Evolutionary conservation across 2,797 vertebrate genomes (phyloP), one percentile per base, ranked within the genome.

Genomic region (Megaceryle alcyon): DNA sequence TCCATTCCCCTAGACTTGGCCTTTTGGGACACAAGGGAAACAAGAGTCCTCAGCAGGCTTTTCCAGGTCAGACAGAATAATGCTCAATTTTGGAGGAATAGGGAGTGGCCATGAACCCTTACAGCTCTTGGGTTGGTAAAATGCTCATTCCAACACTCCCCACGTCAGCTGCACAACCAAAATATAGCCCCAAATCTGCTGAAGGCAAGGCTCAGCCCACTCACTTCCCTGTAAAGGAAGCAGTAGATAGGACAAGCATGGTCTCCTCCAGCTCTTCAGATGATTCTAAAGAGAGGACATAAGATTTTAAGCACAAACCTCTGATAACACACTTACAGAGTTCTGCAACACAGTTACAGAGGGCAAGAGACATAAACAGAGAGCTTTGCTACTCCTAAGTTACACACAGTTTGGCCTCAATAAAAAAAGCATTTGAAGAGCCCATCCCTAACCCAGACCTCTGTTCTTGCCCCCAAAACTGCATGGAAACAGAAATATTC

Each of bases 401-500:
- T 49, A 87, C 9, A 65, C 12, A 9, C 41, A 88, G 41, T 44
- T 64, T 53, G 14, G 26, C 21, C 15, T 14, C 33, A 63, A 63
- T 1, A 17, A n/a, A 78, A 75, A 70, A 17, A 28, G 6, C 14
- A 57, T 14, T 10, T 20, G 20, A 84, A 84, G 35, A 84, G 29
- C 70, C 28, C 54, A 59, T 18, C 46, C 69, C 61, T 56, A 88
- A 81, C 33, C 72, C 53, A 89, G 56, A 93, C 59, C 21, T 54
- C 33, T 44, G 15, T 56, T 91, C 81, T 71, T 88, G 87, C 90
- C 94, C 86, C 92, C 65, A 59, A 83, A 96, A 21, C 82, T 57
- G 51, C 78, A 91, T 3, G 59, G 90, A 98, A 97, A 98, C 80
- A 98, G 94, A 97, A 98, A 97, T 95, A 97, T 87, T 94, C 96